Conservation (phyloP, 2,113 vertebrate genomes). For the Syngnathus typhle region DNA sequence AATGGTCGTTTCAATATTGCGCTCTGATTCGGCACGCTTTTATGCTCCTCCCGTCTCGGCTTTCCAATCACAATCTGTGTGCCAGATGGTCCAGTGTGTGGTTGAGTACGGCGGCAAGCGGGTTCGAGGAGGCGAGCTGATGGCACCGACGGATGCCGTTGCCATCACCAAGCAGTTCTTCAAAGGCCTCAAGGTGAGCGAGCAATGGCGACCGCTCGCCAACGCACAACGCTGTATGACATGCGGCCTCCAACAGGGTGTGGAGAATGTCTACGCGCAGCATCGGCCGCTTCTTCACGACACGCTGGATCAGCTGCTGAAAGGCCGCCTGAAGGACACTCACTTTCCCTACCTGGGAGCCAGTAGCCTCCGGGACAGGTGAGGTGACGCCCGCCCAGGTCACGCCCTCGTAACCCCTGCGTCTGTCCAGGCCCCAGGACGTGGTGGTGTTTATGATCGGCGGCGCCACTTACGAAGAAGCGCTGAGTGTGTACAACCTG, state of each 20-base stretch:
- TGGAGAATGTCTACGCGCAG: slow-evolving; percentile 94
- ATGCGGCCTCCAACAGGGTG: slow-evolving; percentile 69
- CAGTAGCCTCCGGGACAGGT: slow-evolving; percentile 78
- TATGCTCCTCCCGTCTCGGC: too few species aligned
- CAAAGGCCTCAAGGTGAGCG: slow-evolving; percentile 87
- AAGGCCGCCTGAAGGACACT: slow-evolving; percentile 89
- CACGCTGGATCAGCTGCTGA: slow-evolving; percentile 92
- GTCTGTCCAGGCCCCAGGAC: slow-evolving; percentile 81
- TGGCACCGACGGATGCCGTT: slow-evolving; percentile 86
- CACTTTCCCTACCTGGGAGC: slow-evolving; percentile 91
- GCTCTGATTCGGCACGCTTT: too few species aligned
- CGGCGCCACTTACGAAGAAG: slow-evolving; percentile 91
- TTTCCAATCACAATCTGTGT: too few species aligned
- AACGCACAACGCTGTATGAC: too few species aligned
- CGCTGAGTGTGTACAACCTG: slow-evolving; percentile 83
- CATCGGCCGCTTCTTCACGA: slow-evolving; percentile 91
- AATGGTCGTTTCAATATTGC: too few species aligned
- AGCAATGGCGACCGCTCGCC: background rate
- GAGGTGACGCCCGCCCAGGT: background rate
- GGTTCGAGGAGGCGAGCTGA: slow-evolving; percentile 87
- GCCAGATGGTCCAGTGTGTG: slow-evolving; percentile 81
- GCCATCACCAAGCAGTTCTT: slow-evolving; percentile 97
- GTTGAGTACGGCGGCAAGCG: slow-evolving; percentile 92
- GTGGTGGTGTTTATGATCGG: slow-evolving; percentile 89
- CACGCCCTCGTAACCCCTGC: background rate